phyloP scores from a whole-genome alignment of 2,888 invertebrate species.

The Acanthoscelides obtectus region DNA sequence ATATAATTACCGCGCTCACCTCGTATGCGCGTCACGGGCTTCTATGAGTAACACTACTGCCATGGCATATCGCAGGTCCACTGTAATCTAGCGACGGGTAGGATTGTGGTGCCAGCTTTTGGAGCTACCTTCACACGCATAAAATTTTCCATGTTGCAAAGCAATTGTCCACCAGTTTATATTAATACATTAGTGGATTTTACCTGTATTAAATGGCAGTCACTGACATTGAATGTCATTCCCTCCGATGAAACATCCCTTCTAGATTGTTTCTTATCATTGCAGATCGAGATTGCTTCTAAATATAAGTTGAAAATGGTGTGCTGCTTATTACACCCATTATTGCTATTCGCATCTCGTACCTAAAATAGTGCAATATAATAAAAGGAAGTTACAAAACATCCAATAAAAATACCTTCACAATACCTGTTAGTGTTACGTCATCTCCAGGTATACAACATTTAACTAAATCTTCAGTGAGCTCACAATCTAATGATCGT shows the following conservation, averaged over 20 bases:
- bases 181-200: conserved; percentile 11
- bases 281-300: conserved; percentile 72
- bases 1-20: too few species aligned
- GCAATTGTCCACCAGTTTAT: too few species aligned
- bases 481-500: conserved; percentile 78
- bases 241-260: conserved; percentile 47
- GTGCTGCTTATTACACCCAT: conserved; percentile 54
- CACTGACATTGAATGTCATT: conserved; percentile 65
- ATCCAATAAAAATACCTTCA: conserved; percentile 56
- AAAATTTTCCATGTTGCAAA: too few species aligned
- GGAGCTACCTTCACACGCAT: too few species aligned
- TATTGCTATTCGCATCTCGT: conserved; percentile 48
- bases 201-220: conserved; percentile 73
- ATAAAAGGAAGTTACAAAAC: not conserved
- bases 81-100: too few species aligned
- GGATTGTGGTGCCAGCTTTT: too few species aligned
- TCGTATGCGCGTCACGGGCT: too few species aligned
- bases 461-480: conserved; percentile 78
- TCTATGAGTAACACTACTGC: too few species aligned
- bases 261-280: conserved; percentile 63
- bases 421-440: conserved; percentile 78
- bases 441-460: conserved; percentile 84
- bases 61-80: conserved; percentile 4
- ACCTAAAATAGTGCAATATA: conserved; percentile 46
- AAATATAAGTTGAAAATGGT: conserved; percentile 69